Conservation (phyloP, 2,797 vertebrate genomes). For the Benthosema pterotum region DNA sequence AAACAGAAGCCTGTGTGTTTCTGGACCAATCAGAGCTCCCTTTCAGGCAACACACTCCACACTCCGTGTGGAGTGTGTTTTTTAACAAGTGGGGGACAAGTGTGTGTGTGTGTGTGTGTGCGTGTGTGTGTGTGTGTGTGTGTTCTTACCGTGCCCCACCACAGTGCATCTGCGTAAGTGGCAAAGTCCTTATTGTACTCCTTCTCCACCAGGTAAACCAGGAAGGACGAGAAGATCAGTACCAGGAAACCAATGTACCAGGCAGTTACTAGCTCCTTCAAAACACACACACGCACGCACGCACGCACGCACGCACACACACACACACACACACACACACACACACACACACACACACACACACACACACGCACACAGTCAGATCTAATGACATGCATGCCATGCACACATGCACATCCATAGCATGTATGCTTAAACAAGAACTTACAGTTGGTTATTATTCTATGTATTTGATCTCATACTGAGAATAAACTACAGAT, state of each 20-base stretch:
- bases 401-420: too few species aligned
- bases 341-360: background rate
- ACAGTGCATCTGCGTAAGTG: constrained; percentile 97
- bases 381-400: too few species aligned
- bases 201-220: constrained; percentile 98
- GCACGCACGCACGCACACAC: background rate
- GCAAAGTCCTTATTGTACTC: constrained; percentile 95
- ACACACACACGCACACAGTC: too few species aligned
- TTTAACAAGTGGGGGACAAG: too few species aligned
- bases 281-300: background rate
- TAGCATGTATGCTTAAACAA: too few species aligned
- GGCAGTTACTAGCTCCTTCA: constrained; percentile 96
- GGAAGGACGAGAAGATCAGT: constrained; percentile 98
- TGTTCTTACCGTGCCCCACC: constrained; percentile 98
- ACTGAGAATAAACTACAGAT: too few species aligned
- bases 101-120: constrained; percentile 7
- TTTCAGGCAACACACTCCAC: too few species aligned
- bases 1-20: too few species aligned
- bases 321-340: background rate
- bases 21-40: too few species aligned
- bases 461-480: too few species aligned
- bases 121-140: background rate
- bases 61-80: too few species aligned
- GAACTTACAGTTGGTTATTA: too few species aligned
- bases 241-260: constrained; percentile 99